These are phyloP conservation scores for Pollachius pollachius DNA, from an alignment of 2,113 vertebrate species.

Conservation along the genomic window DNA sequence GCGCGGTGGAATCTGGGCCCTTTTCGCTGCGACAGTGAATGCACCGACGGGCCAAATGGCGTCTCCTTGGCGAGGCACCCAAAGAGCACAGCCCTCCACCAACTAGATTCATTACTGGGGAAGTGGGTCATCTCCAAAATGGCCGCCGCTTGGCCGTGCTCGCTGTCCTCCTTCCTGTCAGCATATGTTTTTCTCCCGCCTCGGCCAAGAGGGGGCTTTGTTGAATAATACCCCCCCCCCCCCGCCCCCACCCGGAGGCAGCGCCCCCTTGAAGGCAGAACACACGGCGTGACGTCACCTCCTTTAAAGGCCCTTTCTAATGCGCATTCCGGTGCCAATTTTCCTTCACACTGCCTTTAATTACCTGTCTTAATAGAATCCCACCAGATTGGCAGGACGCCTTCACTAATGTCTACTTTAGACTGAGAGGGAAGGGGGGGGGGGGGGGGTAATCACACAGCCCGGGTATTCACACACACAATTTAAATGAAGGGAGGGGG, in stretches of 20 bases:
- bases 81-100: conserved; percentile 15
- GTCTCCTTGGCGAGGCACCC: conserved; percentile 36
- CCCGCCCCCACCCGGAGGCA: too few relatives aligned
- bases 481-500: conserved; percentile 31
- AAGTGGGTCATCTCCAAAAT: conserved; percentile 73
- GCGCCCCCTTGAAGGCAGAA: too few relatives aligned
- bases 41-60: conserved; percentile 45
- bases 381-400: conserved; percentile 52
- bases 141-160: conserved; percentile 56
- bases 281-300: too few relatives aligned
- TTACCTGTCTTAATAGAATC: conserved; percentile 68
- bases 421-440: conserved; percentile 13
- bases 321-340: conserved; percentile 44
- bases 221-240: conserved; percentile 52
- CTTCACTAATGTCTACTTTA: conserved; percentile 62
- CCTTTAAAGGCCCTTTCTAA: too few relatives aligned
- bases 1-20: too few relatives aligned
- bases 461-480: conserved; percentile 40
- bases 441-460: conserved; percentile 55
- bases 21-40: conserved; percentile 28
- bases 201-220: conserved; percentile 47
- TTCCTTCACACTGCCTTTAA: conserved; percentile 57
- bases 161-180: conserved; percentile 55
- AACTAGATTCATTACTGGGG: conserved; percentile 58
- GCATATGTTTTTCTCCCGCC: conserved; percentile 65